Conservation (phyloP, 2,113 vertebrate genomes). For the Aramus guarauna region DNA sequence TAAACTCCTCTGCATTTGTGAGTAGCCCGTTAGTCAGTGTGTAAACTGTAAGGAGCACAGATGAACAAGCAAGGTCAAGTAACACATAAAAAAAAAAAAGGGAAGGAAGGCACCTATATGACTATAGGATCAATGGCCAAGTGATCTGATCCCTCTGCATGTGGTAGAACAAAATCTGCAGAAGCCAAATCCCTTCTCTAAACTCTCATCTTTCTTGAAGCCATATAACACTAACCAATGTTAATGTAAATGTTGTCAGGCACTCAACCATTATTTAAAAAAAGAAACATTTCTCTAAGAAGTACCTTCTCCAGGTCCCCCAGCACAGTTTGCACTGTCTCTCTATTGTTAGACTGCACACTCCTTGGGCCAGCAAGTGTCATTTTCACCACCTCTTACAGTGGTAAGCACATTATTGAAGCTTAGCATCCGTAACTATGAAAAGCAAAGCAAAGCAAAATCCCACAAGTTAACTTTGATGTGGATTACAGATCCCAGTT, state of each 20-base stretch:
- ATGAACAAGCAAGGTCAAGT: not conserved
- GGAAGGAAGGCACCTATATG: not conserved
- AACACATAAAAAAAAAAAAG: not conserved
- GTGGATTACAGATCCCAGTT: not conserved
- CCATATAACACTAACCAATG: not conserved
- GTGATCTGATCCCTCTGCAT: slow-evolving; percentile 12
- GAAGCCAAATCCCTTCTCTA: slow-evolving; percentile 24
- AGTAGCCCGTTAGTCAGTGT: not conserved
- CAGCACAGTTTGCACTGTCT: not conserved
- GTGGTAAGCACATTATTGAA: slow-evolving; percentile 31
- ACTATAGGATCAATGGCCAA: not conserved
- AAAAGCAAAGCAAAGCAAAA: slow-evolving; percentile 13
- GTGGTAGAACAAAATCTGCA: slow-evolving; percentile 22
- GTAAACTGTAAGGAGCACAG: not conserved
- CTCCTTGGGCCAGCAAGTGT: not conserved
- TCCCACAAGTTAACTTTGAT: slow-evolving; percentile 23
- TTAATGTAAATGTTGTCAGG: not conserved
- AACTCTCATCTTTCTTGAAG: not conserved
- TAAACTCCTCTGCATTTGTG: not conserved
- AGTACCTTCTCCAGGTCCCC: not conserved
- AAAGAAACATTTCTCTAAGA: not conserved
- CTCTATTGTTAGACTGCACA: not conserved
- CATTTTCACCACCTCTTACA: slow-evolving; percentile 25
- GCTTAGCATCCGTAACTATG: slow-evolving; percentile 38
- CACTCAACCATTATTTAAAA: not conserved